A percentile compares a stretch with the other conserved stretches of the same genome.
These are phyloP conservation scores for Ostrea edulis DNA, from an alignment of 1,140 invertebrate species.

Conservation along the genomic window DNA sequence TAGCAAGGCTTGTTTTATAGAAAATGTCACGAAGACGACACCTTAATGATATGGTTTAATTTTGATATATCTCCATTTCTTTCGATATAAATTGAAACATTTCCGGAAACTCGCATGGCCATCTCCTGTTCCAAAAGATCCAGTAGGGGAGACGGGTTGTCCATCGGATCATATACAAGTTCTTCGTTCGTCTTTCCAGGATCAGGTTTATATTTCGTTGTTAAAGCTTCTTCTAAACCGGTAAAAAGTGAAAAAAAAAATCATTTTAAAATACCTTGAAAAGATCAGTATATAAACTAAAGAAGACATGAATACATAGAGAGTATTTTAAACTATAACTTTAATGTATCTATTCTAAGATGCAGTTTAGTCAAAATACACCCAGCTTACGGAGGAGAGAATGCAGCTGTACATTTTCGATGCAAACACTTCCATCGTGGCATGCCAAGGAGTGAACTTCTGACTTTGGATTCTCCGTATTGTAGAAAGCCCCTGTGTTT, in stretches of 20 bases:
- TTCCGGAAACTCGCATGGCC: constrained; percentile 51
- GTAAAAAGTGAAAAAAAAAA: not conserved
- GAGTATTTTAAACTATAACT: not conserved
- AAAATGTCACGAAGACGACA: too few species aligned
- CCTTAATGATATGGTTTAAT: constrained; percentile 55
- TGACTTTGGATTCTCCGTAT: constrained; percentile 26
- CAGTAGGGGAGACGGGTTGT: constrained; percentile 55
- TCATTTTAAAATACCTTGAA: not conserved
- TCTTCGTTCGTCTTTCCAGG: constrained; percentile 47
- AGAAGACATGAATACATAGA: not conserved
- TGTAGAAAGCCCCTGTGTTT: constrained; percentile 12
- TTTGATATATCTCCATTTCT: constrained; percentile 51
- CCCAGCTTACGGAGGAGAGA: not conserved
- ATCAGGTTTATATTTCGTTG: constrained; percentile 52
- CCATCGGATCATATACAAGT: constrained; percentile 46
- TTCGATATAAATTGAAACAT: constrained; percentile 58
- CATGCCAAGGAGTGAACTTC: constrained; percentile 30
- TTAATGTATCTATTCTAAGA: not conserved
- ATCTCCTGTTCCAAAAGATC: constrained; percentile 59
- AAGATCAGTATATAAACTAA: not conserved
- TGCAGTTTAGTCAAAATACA: not conserved
- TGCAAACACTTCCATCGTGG: constrained; percentile 35
- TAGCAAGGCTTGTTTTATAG: too few species aligned
- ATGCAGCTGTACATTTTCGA: constrained; percentile 36
- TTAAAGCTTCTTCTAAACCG: constrained; percentile 18